Evolutionary conservation across 2,113 vertebrate genomes (phyloP).

Genomic region (Syrrhaptes paradoxus): DNA sequence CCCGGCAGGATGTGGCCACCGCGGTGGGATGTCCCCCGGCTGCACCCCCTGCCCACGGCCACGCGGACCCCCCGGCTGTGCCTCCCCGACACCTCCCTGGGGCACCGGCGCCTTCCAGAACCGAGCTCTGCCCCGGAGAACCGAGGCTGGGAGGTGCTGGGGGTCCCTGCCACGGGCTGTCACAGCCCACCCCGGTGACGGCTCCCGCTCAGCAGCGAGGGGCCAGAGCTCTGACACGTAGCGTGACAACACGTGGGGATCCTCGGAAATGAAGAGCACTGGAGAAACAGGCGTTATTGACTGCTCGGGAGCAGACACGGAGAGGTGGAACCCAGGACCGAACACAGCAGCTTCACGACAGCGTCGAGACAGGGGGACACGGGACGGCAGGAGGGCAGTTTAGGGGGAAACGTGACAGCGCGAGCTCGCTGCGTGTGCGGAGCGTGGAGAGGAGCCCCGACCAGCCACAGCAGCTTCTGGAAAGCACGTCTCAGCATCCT

Average conservation of each 20-base stretch:
- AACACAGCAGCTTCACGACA: neutral
- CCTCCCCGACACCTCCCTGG: neutral
- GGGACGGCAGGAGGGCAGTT: neutral
- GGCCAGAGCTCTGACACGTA: neutral
- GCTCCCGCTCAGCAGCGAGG: neutral
- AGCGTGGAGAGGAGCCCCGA: neutral
- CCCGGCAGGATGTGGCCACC: neutral
- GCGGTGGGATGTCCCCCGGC: neutral
- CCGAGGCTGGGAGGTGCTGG: neutral
- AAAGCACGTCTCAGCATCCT: accelerated
- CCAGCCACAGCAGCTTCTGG: neutral
- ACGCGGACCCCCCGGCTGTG: accelerated
- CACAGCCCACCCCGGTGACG: neutral
- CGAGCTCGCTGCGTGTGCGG: neutral
- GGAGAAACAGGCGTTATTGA: neutral
- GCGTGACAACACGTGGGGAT: neutral
- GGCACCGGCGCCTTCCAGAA: neutral
- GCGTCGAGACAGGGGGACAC: neutral
- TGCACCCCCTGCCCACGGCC: neutral
- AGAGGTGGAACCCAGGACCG: neutral
- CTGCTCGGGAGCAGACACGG: neutral
- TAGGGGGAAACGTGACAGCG: neutral
- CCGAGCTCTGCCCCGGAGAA: neutral
- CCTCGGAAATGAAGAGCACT: neutral
- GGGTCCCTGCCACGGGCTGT: neutral